These are phyloP conservation scores for Marcusenius ussheri DNA, from an alignment of 2,113 vertebrate species.

Conservation along the genomic window DNA sequence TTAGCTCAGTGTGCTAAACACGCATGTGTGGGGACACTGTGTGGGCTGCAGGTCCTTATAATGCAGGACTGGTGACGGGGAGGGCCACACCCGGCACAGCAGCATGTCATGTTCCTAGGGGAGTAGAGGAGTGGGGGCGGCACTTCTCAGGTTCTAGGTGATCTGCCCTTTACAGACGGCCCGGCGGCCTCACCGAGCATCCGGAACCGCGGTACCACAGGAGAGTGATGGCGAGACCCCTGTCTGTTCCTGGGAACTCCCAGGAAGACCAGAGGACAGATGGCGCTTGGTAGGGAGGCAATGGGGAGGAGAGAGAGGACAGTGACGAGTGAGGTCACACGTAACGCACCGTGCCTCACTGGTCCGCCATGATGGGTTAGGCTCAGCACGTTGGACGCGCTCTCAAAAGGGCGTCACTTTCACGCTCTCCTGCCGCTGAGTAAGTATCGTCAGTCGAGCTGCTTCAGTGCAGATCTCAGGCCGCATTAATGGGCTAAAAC, in stretches of 20 bases:
- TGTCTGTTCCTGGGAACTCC: background rate
- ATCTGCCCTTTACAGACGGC: background rate
- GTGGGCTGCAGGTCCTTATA: background rate
- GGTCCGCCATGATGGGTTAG: background rate
- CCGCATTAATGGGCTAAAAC: background rate
- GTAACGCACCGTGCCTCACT: background rate
- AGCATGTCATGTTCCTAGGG: background rate
- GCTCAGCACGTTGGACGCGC: background rate
- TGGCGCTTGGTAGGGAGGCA: constrained; percentile 13
- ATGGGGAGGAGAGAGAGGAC: background rate
- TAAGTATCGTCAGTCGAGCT: background rate
- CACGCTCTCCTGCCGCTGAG: background rate
- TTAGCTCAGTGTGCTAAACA: background rate
- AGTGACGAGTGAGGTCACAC: constrained; percentile 4
- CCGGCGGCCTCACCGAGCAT: background rate
- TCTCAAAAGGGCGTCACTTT: background rate
- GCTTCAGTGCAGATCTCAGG: background rate
- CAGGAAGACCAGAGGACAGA: constrained; percentile 39
- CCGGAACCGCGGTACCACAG: background rate
- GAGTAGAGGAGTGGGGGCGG: background rate
- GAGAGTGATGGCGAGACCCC: background rate
- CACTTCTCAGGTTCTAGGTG: background rate
- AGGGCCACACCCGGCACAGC: background rate
- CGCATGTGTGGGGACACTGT: background rate
- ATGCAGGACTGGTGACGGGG: background rate